Evolutionary conservation across 2,113 vertebrate genomes (phyloP).

Genomic region (Chloropsis cyanopogon): DNA sequence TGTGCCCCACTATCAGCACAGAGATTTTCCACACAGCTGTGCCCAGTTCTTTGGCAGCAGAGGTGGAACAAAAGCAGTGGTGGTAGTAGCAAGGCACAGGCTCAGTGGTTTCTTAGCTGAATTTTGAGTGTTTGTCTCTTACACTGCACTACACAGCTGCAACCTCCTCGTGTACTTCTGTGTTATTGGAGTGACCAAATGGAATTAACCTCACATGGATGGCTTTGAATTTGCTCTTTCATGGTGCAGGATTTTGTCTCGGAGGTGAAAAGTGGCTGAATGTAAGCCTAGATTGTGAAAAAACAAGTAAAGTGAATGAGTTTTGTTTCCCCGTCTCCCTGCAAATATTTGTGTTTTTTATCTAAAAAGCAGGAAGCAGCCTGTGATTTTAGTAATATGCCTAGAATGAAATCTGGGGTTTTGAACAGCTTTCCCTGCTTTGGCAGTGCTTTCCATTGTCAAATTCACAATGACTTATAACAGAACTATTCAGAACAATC

Average conservation of each 20-base stretch:
- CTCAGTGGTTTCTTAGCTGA: neutral
- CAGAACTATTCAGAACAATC: neutral
- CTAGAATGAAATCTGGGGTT: neutral
- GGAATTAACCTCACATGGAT: neutral
- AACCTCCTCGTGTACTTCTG: neutral
- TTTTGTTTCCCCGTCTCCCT: neutral
- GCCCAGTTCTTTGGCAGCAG: neutral
- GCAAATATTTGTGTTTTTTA: neutral
- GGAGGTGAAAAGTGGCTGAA: neutral
- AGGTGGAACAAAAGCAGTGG: neutral
- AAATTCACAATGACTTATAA: neutral
- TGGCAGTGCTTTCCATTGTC: neutral
- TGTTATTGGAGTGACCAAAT: neutral
- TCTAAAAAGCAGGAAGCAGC: neutral
- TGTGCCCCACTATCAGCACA: neutral
- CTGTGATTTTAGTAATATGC: neutral
- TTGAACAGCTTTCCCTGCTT: neutral
- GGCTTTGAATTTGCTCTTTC: neutral
- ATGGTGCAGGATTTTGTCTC: neutral
- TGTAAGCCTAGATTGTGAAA: neutral
- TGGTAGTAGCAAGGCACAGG: neutral
- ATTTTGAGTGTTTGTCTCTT: neutral
- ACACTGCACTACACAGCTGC: neutral
- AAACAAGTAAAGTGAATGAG: neutral
- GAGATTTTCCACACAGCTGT: neutral